Evolutionary conservation across 37 sponge, comb jelly and placozoan species (phyloP), one percentile per base, ranked within the genome.

Genomic region (Lycopodina hypogea): DNA sequence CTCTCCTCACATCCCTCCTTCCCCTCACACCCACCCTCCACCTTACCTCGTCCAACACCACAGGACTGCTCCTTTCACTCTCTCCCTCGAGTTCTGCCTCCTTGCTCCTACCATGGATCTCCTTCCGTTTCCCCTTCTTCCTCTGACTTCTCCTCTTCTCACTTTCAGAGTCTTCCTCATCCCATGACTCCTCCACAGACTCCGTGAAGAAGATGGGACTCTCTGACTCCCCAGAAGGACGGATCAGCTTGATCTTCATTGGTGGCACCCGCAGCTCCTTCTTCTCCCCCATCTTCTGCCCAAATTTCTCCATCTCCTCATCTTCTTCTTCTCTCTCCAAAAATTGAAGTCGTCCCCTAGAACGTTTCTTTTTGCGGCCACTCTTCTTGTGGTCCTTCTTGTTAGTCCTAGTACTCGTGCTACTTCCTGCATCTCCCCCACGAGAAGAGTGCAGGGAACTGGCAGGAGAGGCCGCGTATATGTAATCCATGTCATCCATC

Each of bases 191-290:
- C 29, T 72, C 90, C 28, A 90, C 30, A 17, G 81, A 66, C 62
- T 90, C 80, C 3, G 90, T 82, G 59, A 84, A 77, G 72, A 89
- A 89, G 48, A 90, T 90, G 21, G 90, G 90, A 76, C 85, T 84
- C 52, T 84, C 82, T 2, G 85, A 77, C 29, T 80, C 85, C 37
- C 78, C 82, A 52, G 81, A 75, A 14, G 85, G 69, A 14, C 90
- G 85, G 23, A 90, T 69, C 73, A 90, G 12, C 28, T 80, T 74
- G 2, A 90, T 90, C 30, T 82, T 80, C 77, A 90, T 75, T 14
- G 81, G 81, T 14, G 90, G 90, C 4, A 90, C 90, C 36, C 72
- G 68, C 3, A 29, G 64, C 12, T 62, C 78, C 3, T 33, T 39
- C 34, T 56, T 63, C 2, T 40, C 64, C 28, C 15, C 60, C 64